A percentile compares a stretch with the other conserved stretches of the same genome.
These are phyloP conservation scores for Atherix ibis DNA, from an alignment of 2,888 invertebrate genomes.

Conservation along the genomic window DNA sequence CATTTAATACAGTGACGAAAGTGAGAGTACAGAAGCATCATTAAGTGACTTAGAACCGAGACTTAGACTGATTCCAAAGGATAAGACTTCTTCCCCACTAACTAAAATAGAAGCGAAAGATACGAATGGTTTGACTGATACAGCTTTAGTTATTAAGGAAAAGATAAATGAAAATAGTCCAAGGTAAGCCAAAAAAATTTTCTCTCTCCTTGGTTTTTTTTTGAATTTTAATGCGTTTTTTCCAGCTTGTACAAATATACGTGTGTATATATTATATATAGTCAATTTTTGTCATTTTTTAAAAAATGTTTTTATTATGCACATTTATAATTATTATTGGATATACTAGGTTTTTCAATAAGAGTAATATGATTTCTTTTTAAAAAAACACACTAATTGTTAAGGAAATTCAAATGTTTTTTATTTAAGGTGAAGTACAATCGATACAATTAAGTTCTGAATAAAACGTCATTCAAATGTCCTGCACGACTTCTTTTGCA, in stretches of 20 bases:
- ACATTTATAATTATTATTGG: too few relatives aligned
- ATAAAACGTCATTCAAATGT: too few relatives aligned
- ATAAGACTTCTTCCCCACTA: slow-evolving; percentile 18
- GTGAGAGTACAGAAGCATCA: slow-evolving; percentile 20
- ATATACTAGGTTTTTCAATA: too few relatives aligned
- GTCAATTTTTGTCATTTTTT: too few relatives aligned
- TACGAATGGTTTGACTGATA: slow-evolving; percentile 18
- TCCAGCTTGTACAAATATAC: slow-evolving; percentile 2
- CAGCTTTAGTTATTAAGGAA: slow-evolving; percentile 27
- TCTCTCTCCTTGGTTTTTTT: neutral
- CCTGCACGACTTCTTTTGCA: too few relatives aligned
- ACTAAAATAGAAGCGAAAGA: slow-evolving; percentile 11
- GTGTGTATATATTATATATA: neutral
- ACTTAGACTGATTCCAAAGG: slow-evolving; percentile 25
- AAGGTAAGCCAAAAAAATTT: slow-evolving; percentile 21
- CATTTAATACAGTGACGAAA: slow-evolving; percentile 11
- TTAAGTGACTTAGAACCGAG: slow-evolving; percentile 30
- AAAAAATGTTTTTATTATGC: too few relatives aligned
- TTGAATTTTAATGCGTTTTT: slow-evolving; percentile 1
- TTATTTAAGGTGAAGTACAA: too few relatives aligned
- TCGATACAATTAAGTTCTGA: too few relatives aligned
- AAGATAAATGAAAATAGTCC: slow-evolving; percentile 29
- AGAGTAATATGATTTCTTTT: too few relatives aligned
- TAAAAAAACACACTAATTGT: too few relatives aligned
- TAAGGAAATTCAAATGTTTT: too few relatives aligned